phyloP scores from a whole-genome alignment of 2,888 invertebrate species.

The Tholera decimalis region DNA sequence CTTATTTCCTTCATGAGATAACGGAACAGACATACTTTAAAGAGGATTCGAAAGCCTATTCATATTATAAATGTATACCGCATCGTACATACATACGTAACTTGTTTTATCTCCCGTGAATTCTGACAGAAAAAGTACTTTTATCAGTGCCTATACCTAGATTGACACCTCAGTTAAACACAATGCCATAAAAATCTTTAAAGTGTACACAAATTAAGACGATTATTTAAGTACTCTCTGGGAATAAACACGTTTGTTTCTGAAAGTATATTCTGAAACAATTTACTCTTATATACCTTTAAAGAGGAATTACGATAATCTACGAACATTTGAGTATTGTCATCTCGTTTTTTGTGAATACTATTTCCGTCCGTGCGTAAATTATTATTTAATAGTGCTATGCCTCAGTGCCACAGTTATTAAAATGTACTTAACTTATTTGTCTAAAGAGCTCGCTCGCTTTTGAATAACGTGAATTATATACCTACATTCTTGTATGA shows the following conservation, averaged over 20 bases:
- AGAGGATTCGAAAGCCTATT: neutral
- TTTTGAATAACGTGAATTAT: constrained; percentile 18
- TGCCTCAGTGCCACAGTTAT: constrained; percentile 31
- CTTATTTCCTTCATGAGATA: constrained; percentile 33
- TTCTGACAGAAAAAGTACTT: constrained; percentile 34
- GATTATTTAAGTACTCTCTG: constrained; percentile 63
- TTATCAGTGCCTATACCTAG: constrained; percentile 56
- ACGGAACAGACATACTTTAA: constrained; percentile 11
- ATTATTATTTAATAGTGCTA: constrained; percentile 32
- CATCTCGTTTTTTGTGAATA: constrained; percentile 3
- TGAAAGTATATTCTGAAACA: constrained; percentile 1
- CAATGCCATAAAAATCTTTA: constrained; percentile 65
- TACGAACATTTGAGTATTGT: neutral
- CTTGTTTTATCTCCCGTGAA: constrained; percentile 26
- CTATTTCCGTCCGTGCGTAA: constrained; percentile 1
- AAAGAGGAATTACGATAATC: constrained; percentile 8
- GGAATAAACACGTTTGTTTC: constrained; percentile 6
- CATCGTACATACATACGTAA: constrained; percentile 26
- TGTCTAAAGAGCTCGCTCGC: constrained; percentile 1
- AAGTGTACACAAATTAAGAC: constrained; percentile 68
- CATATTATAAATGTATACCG: constrained; percentile 9
- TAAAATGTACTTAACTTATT: constrained; percentile 40
- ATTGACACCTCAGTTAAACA: constrained; percentile 65
- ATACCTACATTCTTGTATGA: constrained; percentile 54
- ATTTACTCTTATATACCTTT: neutral